phyloP scores from a whole-genome alignment of 2,797 vertebrate genomes.

The Xerus rutilus region DNA sequence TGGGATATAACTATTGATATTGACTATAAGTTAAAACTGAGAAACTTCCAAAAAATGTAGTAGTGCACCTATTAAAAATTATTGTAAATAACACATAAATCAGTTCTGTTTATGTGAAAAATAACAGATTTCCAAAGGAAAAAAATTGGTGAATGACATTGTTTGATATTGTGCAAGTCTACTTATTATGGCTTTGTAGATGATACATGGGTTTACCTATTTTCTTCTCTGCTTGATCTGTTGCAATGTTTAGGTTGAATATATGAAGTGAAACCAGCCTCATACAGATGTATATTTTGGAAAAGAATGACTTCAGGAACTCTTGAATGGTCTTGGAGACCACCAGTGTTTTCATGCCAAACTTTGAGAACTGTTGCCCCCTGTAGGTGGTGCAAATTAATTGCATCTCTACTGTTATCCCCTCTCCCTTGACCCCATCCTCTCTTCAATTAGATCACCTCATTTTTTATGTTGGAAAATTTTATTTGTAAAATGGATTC shows the following conservation, averaged over 20 bases:
- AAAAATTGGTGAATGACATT: neutral
- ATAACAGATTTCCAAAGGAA: neutral
- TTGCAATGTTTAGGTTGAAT: neutral
- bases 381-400: neutral
- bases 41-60: neutral
- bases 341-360: neutral
- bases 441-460: conserved; percentile 4
- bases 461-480: neutral
- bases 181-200: conserved; percentile 23
- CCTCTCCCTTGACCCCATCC: neutral
- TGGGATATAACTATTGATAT: neutral
- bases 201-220: neutral
- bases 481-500: neutral
- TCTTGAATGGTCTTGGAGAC: neutral
- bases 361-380: neutral
- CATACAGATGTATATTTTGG: neutral
- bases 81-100: neutral
- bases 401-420: neutral
- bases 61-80: neutral
- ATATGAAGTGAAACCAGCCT: neutral
- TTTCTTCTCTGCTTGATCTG: neutral
- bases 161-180: conserved; percentile 51
- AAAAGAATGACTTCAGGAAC: neutral
- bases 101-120: neutral
- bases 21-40: neutral